Base-by-base conservation (phyloP, 2,888 invertebrate genomes). In the Drosophila cyrtoloma region DNA sequence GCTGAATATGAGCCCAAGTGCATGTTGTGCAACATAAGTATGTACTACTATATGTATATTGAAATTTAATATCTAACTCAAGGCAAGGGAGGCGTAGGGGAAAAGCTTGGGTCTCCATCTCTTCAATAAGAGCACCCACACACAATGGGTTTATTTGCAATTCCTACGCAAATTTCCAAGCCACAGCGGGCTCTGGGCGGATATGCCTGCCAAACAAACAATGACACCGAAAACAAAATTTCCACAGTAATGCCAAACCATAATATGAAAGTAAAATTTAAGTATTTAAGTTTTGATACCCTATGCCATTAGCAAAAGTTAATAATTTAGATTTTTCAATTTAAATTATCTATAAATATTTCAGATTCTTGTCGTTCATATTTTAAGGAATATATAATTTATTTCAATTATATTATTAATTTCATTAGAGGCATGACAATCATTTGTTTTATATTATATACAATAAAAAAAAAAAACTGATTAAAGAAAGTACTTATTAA, bases 111-210 rank as follows among this genome's bases (percentile, higher is more conserved):
- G 10, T 6, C 26, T 28, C 12, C 42, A 44, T 32, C 30, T 22
- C 28, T 42, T 9, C 39, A 50, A 56, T 68, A 47, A 35, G 52
- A 44, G 28, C 53, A 5, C 30, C 52, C 10, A 26, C 52, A 42
- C 67, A 66, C 71, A 72, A 51, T 67, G 64, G 44, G 60, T 65
- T 75, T 81, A 79, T 84, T 83, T 81, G 79, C 84, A 75, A 79
- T 83, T 83, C 73, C 72, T 58, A 67, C 58, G 75, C 72, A 80
- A 72, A 78, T 76, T 80, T 78, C 51, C 52, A 67, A 67, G 59
- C 66, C 74, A 63, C 83, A 70, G 67, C 52, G 73, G 72, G 53
- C 69, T 39, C 51, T 35, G 61, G 73, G 61, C 56, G 52, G 59
- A 61, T 70, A 37, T 60, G 84, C 61, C 64, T 71, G 68, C 69